These are phyloP conservation scores for Caenorhabditis sp. DNA, from an alignment of 2,888 invertebrate species.

Conservation along the genomic window DNA sequence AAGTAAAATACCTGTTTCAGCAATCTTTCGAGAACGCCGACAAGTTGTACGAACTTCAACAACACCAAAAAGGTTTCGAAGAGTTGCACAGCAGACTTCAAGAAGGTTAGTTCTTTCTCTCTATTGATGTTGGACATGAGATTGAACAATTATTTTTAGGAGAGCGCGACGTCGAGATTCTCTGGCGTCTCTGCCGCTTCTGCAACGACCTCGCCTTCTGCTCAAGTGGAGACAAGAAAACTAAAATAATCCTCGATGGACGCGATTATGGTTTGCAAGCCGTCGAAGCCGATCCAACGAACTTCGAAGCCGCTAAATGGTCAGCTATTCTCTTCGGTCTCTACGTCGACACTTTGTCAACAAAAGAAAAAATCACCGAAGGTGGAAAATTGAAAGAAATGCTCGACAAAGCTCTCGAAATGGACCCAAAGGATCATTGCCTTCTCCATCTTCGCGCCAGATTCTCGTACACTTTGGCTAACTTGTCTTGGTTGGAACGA, in stretches of 20 bases:
- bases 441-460: conserved; percentile 61
- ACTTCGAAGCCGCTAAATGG: conserved; percentile 64
- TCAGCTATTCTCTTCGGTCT: conserved; percentile 63
- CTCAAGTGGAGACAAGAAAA: conserved; percentile 37
- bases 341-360: conserved; percentile 59
- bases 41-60: conserved; percentile 22
- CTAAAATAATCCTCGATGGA: conserved; percentile 56
- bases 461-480: conserved; percentile 56
- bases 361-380: conserved; percentile 67
- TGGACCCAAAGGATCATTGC: conserved; percentile 51
- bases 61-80: conserved; percentile 26
- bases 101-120: conserved; percentile 4
- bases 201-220: conserved; percentile 41
- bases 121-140: background rate
- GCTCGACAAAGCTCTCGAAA: conserved; percentile 61
- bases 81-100: conserved; percentile 20
- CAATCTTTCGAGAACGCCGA: conserved; percentile 27
- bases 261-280: conserved; percentile 36
- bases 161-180: conserved; percentile 28
- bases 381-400: conserved; percentile 66
- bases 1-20: conserved; percentile 3
- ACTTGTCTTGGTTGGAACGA: conserved; percentile 58
- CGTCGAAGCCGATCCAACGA: conserved; percentile 36
- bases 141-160: conserved; percentile 4
- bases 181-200: conserved; percentile 45